Percentiles rank a stretch among this genome's conserved stretches.
phyloP scores from a whole-genome alignment of 2,113 vertebrate species.

The Fregata magnificens region DNA sequence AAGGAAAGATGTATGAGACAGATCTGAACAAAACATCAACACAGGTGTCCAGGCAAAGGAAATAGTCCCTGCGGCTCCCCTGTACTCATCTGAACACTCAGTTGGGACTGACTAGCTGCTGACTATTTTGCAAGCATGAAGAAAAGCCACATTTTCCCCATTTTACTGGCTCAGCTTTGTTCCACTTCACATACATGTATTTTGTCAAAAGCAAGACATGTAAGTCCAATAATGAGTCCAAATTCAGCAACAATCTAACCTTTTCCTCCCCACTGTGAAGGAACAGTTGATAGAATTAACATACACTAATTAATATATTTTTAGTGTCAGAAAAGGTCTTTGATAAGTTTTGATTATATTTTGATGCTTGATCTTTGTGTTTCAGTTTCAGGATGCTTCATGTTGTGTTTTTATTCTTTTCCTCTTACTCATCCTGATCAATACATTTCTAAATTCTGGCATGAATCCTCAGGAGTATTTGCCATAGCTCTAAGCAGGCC shows the following conservation, averaged over 20 bases:
- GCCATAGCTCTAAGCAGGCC: not conserved
- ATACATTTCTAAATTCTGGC: conserved; percentile 45
- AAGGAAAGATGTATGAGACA: not conserved
- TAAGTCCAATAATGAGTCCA: not conserved
- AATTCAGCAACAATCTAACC: not conserved
- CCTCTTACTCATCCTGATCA: conserved; percentile 19
- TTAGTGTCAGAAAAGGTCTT: conserved; percentile 2
- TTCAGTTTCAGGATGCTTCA: not conserved
- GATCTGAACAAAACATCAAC: not conserved
- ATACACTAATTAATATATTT: not conserved
- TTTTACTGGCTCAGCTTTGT: not conserved
- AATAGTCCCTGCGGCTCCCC: not conserved
- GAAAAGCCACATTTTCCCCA: not conserved
- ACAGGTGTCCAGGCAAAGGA: not conserved
- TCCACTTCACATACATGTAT: not conserved
- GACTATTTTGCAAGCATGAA: not conserved
- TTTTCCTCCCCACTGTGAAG: not conserved
- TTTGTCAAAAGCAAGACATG: not conserved
- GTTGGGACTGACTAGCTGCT: not conserved
- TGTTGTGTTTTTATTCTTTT: conserved; percentile 20
- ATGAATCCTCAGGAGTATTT: conserved; percentile 29
- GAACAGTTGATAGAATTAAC: conserved; percentile 1
- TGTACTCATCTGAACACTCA: not conserved
- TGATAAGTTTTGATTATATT: not conserved
- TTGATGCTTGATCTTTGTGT: not conserved